Percentiles rank a stretch among this genome's conserved stretches.
These are phyloP conservation scores for Harpalus rufipes DNA, from an alignment of 2,888 invertebrate species.

Conservation along the genomic window DNA sequence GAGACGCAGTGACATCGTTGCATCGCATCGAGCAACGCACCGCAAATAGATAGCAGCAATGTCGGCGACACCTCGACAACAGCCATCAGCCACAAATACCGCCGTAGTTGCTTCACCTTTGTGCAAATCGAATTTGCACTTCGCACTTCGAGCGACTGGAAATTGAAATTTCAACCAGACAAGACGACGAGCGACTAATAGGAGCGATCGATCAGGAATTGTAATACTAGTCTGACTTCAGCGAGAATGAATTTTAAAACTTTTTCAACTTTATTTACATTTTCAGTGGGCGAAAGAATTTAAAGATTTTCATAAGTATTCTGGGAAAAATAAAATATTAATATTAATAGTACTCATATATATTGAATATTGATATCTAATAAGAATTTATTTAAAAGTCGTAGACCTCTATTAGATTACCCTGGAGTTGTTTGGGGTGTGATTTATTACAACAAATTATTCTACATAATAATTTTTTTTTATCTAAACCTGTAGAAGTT, in stretches of 20 bases:
- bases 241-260: background rate
- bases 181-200: constrained; percentile 14
- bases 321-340: no score
- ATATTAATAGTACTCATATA: no score
- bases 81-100: constrained; percentile 41
- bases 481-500: no score
- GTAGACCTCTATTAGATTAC: no score
- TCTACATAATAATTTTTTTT: no score
- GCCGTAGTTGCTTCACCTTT: constrained; percentile 30
- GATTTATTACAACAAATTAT: no score
- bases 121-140: constrained; percentile 56
- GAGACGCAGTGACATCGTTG: constrained; percentile 28
- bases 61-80: constrained; percentile 27
- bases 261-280: no score
- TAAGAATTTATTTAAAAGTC: no score
- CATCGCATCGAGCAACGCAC: constrained; percentile 1
- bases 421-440: no score
- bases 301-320: no score
- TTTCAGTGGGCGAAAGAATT: no score
- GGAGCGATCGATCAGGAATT: constrained; percentile 2
- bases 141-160: background rate
- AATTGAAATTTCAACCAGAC: constrained; percentile 51
- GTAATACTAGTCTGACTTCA: background rate
- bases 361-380: no score
- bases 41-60: constrained; percentile 33